Evolutionary conservation across 2,888 invertebrate species (phyloP).

Genomic region (Vesta saturnalis): DNA sequence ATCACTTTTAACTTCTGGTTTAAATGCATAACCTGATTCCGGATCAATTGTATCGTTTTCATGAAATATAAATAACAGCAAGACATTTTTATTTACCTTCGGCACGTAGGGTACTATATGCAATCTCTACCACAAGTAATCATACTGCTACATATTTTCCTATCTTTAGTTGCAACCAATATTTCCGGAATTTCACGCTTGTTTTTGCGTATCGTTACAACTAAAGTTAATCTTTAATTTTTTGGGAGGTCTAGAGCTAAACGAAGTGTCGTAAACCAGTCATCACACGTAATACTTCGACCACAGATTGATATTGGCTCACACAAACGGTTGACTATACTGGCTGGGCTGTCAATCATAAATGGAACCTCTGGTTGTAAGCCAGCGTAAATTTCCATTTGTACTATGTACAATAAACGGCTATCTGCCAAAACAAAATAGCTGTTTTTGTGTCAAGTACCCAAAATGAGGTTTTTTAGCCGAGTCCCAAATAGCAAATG

Average conservation of each 20-base stretch:
- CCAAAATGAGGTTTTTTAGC: too few relatives aligned
- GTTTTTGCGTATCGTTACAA: conserved; percentile 15
- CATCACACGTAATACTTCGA: conserved; percentile 27
- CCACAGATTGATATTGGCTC: conserved; percentile 11
- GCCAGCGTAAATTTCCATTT: conserved; percentile 34
- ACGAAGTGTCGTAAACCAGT: conserved; percentile 16
- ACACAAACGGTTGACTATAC: conserved; percentile 24
- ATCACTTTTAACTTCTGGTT: not conserved
- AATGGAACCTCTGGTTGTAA: conserved; percentile 22
- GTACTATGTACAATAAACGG: conserved; percentile 22
- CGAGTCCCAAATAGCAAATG: too few relatives aligned
- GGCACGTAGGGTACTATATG: not conserved
- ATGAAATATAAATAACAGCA: conserved; percentile 7
- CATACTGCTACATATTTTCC: not conserved
- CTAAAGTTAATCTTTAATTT: conserved; percentile 8
- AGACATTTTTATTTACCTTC: conserved; percentile 5
- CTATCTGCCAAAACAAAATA: conserved; percentile 30
- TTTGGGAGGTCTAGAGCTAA: conserved; percentile 12
- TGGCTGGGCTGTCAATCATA: conserved; percentile 16
- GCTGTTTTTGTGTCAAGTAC: too few relatives aligned
- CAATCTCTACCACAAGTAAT: not conserved
- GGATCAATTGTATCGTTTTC: not conserved
- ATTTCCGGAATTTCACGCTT: conserved; percentile 9
- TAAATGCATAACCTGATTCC: not conserved
- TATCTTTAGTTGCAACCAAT: conserved; percentile 9